Percentiles rank a stretch among this genome's conserved stretches.
Evolutionary conservation across 2,113 vertebrate species (phyloP).

Genomic region (Spermophilus dauricus): DNA sequence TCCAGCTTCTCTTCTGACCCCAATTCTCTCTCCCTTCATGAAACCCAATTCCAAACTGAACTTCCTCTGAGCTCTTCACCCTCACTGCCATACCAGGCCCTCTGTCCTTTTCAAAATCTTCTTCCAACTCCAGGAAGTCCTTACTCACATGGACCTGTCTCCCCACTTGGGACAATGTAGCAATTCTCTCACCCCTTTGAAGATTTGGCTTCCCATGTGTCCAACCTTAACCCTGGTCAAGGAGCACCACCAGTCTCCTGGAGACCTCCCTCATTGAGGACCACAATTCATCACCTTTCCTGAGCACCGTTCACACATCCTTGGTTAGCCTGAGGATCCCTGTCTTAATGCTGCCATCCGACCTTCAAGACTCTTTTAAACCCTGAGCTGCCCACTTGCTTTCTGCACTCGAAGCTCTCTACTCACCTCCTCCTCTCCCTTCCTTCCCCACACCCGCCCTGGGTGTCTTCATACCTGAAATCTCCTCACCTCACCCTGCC

Average conservation of each 20-base stretch:
- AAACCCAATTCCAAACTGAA: background rate
- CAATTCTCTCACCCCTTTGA: background rate
- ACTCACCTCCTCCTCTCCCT: background rate
- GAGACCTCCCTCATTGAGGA: background rate
- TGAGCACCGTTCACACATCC: background rate
- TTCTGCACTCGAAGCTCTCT: background rate
- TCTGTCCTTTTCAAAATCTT: background rate
- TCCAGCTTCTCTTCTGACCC: background rate
- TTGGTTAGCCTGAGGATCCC: background rate
- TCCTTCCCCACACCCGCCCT: background rate
- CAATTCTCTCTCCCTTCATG: background rate
- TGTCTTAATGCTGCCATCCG: fast-evolving
- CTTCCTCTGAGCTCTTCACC: background rate
- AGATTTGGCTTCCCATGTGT: background rate
- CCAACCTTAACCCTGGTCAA: background rate
- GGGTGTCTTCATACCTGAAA: background rate
- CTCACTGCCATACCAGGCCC: background rate
- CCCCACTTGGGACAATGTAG: background rate
- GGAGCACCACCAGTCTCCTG: background rate
- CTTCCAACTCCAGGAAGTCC: background rate
- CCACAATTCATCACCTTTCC: background rate
- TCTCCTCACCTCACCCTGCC: background rate
- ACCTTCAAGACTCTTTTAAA: background rate
- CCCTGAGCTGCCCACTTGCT: background rate
- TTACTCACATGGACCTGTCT: background rate